Evolutionary conservation across 2,113 vertebrate species (phyloP).

Genomic region (Paramormyrops kingsleyae): DNA sequence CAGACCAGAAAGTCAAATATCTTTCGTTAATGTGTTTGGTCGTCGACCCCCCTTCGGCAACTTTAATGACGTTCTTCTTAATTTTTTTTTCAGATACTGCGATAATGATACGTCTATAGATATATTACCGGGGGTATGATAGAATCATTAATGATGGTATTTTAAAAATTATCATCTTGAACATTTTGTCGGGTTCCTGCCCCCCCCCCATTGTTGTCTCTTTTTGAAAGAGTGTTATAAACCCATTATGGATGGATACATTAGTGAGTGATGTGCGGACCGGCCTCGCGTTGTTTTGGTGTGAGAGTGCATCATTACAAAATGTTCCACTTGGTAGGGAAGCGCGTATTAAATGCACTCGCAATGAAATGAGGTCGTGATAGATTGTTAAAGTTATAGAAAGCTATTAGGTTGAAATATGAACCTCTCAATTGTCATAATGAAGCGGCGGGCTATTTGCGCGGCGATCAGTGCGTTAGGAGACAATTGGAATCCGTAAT

Average conservation of each 20-base stretch:
- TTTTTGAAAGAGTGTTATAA: slow-evolving; percentile 66
- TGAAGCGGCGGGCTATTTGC: slow-evolving; percentile 68
- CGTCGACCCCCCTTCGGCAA: slow-evolving; percentile 19
- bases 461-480: slow-evolving; percentile 64
- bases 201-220: slow-evolving; percentile 52
- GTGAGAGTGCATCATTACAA: slow-evolving; percentile 75
- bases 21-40: slow-evolving; percentile 40
- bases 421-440: slow-evolving; percentile 76
- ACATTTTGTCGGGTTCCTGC: slow-evolving; percentile 49
- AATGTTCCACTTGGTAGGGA: slow-evolving; percentile 73
- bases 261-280: slow-evolving; percentile 73
- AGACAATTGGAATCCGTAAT: slow-evolving; percentile 64
- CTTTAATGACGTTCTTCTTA: slow-evolving; percentile 39
- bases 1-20: slow-evolving; percentile 39
- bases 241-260: slow-evolving; percentile 75
- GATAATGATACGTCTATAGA: slow-evolving; percentile 62
- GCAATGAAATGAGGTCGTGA: slow-evolving; percentile 80
- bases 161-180: slow-evolving; percentile 65
- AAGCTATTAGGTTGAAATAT: slow-evolving; percentile 76
- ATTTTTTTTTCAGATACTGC: slow-evolving; percentile 46
- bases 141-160: slow-evolving; percentile 59
- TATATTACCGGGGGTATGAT: slow-evolving; percentile 58
- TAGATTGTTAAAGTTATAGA: slow-evolving; percentile 80
- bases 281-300: slow-evolving; percentile 61
- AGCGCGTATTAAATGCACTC: slow-evolving; percentile 68